Percentiles rank a stretch among this genome's conserved stretches.
Evolutionary conservation across 2,113 vertebrate species (phyloP).

Genomic region (Phodopus roborovskii): DNA sequence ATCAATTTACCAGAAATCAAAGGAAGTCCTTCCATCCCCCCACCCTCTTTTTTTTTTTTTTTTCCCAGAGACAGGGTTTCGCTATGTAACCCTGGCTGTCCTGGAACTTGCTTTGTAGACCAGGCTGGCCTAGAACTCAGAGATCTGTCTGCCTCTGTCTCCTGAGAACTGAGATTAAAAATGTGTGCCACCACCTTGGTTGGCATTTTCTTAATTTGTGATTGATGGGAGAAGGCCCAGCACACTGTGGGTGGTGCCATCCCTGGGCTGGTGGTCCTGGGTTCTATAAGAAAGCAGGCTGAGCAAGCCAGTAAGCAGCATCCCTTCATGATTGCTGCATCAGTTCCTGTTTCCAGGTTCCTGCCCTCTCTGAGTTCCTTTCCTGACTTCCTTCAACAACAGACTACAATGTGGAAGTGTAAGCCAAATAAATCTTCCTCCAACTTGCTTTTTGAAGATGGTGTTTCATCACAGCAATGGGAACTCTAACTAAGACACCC

Average conservation of each 20-base stretch:
- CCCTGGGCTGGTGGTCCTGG: not conserved
- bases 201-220: not conserved
- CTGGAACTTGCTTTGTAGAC: not conserved
- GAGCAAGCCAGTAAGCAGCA: not conserved
- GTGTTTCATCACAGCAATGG: not conserved
- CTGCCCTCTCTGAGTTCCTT: not conserved
- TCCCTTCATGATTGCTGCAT: not conserved
- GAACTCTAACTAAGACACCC: not conserved
- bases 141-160: not conserved
- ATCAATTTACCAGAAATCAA: not conserved
- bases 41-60: accelerated
- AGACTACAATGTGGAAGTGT: not conserved
- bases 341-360: not conserved
- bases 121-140: not conserved
- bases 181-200: not conserved
- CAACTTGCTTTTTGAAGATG: not conserved
- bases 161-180: not conserved
- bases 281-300: not conserved
- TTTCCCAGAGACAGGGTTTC: not conserved
- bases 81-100: not conserved
- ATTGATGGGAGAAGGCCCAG: not conserved
- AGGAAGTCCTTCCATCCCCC: not conserved
- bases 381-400: not conserved
- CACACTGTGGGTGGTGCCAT: not conserved
- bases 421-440: not conserved